phyloP scores from a whole-genome alignment of 1,140 invertebrate species.

The Pissodes strobi region DNA sequence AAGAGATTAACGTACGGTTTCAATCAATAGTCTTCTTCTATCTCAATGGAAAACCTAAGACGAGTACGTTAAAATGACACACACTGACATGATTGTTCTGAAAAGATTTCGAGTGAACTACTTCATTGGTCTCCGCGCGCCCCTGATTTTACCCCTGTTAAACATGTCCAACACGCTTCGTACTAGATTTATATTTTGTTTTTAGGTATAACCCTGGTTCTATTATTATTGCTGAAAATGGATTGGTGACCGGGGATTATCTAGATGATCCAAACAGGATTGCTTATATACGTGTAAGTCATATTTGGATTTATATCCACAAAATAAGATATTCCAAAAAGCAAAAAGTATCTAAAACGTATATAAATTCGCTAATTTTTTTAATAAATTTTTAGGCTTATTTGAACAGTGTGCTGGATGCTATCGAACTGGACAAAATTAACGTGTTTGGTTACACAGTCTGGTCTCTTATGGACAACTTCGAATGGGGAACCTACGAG shows the following conservation, averaged over 20 bases:
- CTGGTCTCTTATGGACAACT: constrained; percentile 44
- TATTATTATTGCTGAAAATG: constrained; percentile 18
- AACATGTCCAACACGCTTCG: too few relatives aligned
- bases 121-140: too few relatives aligned
- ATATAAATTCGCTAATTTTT: background rate
- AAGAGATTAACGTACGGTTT: background rate
- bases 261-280: background rate
- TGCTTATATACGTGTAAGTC: background rate
- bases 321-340: too few relatives aligned
- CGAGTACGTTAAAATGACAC: too few relatives aligned
- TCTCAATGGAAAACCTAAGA: background rate
- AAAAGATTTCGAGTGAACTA: too few relatives aligned
- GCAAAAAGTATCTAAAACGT: background rate
- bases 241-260: background rate
- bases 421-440: constrained; percentile 45
- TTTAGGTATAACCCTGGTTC: constrained; percentile 7
- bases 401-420: constrained; percentile 31
- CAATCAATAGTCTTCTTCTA: background rate
- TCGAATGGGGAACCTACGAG: constrained; percentile 44
- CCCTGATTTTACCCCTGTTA: too few relatives aligned
- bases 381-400: constrained; percentile 28
- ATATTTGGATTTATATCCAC: background rate
- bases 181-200: background rate
- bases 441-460: constrained; percentile 40
- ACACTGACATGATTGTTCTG: too few relatives aligned